Base-by-base conservation (phyloP, 2,113 vertebrate species). In the Talpa occidentalis region DNA sequence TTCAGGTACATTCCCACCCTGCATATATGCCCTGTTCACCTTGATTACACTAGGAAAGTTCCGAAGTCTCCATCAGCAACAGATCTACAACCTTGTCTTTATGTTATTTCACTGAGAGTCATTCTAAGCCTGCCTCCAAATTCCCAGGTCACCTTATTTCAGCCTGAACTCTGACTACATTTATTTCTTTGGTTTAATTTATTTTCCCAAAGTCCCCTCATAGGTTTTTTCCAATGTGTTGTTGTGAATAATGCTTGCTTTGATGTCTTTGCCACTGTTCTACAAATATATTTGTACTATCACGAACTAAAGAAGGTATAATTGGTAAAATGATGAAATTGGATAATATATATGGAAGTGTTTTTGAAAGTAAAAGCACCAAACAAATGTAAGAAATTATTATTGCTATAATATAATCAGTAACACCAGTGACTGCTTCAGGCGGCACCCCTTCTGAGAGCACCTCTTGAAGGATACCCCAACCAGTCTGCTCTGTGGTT, bases 281-380 rank as follows among this genome's bases (percentile, higher is more conserved):
- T 62, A 84, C 88, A 84, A 77, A 84, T 78, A 52, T 94, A 69
- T 80, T 94, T 88, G 91, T 81, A 59, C 10, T 76, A 94, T 62
- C n/a, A 26, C 60, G 90, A 95, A 37, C 44, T 88, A 66, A 93
- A 93, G 62, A 69, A 76, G 42, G 12, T 70, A n/a, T 80, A 95
- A 92, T 84, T 95, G 54, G 87, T 80, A 74, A 95, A 97, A 94
- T 92, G 66, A 88, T 80, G 93, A 94, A 96, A 96, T 90, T 93
- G 95, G 56, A 82, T 95, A 70, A 83, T 92, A 62, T 90, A 42
- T 81, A 81, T 86, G 42, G 78, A 96, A 94, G 32, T 78, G 64
- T 89, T 93, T 82, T 89, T 95, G 83, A 82, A 93, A 78, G 64
- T 93, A 86, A 94, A 95, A 96, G 88, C 87, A 92, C 88, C 22